Evolutionary conservation across 2,888 invertebrate species (phyloP).

Genomic region (Atrina japonica): DNA sequence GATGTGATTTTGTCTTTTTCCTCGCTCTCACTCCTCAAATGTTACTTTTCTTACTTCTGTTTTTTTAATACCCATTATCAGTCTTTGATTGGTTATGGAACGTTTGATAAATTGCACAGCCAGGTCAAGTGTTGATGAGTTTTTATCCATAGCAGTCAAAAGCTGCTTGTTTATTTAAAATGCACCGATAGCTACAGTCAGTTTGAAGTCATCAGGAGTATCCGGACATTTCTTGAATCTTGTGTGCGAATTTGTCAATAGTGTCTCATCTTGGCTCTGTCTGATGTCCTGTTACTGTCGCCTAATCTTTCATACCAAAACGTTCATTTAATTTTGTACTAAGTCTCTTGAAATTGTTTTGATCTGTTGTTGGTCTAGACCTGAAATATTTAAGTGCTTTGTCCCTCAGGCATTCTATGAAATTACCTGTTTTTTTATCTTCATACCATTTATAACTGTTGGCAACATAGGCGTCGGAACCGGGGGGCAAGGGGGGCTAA

Average conservation of each 20-base stretch:
- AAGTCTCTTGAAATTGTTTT: not conserved
- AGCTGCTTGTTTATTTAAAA: slow-evolving; percentile 21
- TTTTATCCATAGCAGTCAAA: slow-evolving; percentile 30
- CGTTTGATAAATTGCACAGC: slow-evolving; percentile 20
- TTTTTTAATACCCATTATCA: too few species aligned
- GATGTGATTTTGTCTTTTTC: too few species aligned
- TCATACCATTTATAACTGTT: not conserved
- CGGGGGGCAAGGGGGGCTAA: slow-evolving; percentile 1
- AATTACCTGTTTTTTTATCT: slow-evolving; percentile 19
- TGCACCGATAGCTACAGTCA: slow-evolving; percentile 24
- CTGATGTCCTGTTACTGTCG: slow-evolving; percentile 23
- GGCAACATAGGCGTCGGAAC: too few species aligned
- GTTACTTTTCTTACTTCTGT: too few species aligned
- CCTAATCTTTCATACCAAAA: slow-evolving; percentile 19
- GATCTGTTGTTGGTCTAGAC: not conserved
- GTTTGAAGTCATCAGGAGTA: not conserved
- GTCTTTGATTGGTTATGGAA: slow-evolving; percentile 20
- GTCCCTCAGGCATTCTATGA: slow-evolving; percentile 31
- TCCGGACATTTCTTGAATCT: slow-evolving; percentile 19
- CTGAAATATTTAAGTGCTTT: slow-evolving; percentile 26
- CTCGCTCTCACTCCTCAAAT: too few species aligned
- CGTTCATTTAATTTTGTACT: slow-evolving; percentile 13
- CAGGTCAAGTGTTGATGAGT: slow-evolving; percentile 15
- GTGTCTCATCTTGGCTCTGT: slow-evolving; percentile 16
- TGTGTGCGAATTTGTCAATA: slow-evolving; percentile 30